A percentile compares a stretch with the other conserved stretches of the same genome.
phyloP scores from a whole-genome alignment of 2,797 vertebrate species.

The Anguilla anguilla region DNA sequence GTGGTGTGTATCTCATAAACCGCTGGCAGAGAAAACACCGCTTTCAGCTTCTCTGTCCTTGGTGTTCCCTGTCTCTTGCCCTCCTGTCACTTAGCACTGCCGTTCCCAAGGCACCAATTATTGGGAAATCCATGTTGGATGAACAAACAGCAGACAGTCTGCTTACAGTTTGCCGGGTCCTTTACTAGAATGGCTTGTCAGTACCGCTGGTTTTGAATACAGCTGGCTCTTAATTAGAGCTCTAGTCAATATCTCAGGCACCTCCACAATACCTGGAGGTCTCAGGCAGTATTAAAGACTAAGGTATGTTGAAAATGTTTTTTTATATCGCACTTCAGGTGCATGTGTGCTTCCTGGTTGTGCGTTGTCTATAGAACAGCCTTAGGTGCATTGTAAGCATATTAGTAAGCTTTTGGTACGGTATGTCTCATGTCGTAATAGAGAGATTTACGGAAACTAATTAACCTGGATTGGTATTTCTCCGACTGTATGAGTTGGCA shows the following conservation, averaged over 20 bases:
- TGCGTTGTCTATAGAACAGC: not conserved
- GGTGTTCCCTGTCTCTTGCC: not conserved
- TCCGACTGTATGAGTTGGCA: not conserved
- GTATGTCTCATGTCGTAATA: not conserved
- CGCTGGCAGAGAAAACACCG: not conserved
- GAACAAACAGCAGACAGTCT: not conserved
- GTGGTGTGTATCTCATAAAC: not conserved
- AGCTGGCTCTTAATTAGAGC: slow-evolving; percentile 18
- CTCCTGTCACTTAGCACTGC: not conserved
- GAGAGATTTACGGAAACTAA: not conserved
- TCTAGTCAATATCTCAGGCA: not conserved
- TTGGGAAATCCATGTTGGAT: not conserved
- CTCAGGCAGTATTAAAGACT: not conserved
- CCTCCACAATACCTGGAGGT: not conserved
- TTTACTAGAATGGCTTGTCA: not conserved
- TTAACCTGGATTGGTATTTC: not conserved
- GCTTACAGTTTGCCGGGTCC: not conserved
- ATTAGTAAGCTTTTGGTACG: not conserved
- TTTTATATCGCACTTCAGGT: not conserved
- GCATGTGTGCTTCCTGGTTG: not conserved
- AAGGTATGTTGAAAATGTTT: not conserved
- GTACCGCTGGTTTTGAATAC: slow-evolving; percentile 23
- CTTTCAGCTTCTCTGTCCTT: not conserved
- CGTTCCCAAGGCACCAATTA: slow-evolving; percentile 27
- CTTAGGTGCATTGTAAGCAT: not conserved